Base-by-base conservation (phyloP, 2,888 invertebrate species). In the Selenia dentaria region DNA sequence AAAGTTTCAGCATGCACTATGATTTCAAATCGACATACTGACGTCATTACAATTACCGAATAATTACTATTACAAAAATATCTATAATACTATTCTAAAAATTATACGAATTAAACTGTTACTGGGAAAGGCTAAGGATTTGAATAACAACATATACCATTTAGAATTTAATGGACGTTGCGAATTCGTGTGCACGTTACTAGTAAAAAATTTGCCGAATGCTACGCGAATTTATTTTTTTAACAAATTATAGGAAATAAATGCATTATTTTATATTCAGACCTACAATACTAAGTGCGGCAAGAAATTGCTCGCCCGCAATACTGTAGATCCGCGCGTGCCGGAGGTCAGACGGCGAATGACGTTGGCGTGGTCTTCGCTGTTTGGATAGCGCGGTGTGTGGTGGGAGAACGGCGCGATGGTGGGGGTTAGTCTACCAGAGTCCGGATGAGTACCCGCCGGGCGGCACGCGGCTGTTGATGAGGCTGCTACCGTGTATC, bases 381-480 rank as follows among this genome's bases (percentile, higher is more conserved):
- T 57, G 64, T 59, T 61, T 62, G 41, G 50, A 46, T 51, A 65
- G 57, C 63, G 68, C 51, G 35, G 49, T 44, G 38, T 55, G 66
- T 51, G 54, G 51, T 55, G 57, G 58, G 54, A 57, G 60, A 50
- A 46, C 57, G 39, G 62, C 54, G 49, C 51, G 50, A 37, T 58
- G 41, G 59, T 59, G 57, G 58, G 54, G 62, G 66, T 51, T 57
- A 51, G 67, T 75, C 92, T 93, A 94, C 94, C 94, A 94, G 57
- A 94, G 92, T 58, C 94, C 93, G 58, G 93, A 93, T 57, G 94
- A 94, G 76, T 84, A 93, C 35, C 94, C 94, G 64, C 94, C 94
- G 37, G 94, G 94, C 36, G 94, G 94, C 57, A 94, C 93, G 76
- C 94, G 93, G 71, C 80, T 86, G 69, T 77, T 72, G 59, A 82